Evolutionary conservation across 2,797 vertebrate genomes (phyloP), one percentile per base, ranked within the genome.

Genomic region (Hafferia zeledoni): DNA sequence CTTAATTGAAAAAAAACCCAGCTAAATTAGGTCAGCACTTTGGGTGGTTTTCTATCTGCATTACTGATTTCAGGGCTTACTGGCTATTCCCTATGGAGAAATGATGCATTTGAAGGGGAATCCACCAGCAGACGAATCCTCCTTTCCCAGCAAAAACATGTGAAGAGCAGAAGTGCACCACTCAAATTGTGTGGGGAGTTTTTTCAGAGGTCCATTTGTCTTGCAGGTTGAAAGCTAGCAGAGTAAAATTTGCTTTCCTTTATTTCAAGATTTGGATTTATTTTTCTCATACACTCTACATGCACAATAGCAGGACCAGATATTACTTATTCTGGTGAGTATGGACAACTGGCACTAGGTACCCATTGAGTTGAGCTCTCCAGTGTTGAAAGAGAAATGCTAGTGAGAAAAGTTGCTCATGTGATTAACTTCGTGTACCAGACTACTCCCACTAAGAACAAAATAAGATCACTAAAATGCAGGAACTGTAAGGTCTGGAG

Each of bases 1-100:
- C 31, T 84, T 84, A 90, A 90, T 10, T 84, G 83, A 89, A 94
- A 94, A 70, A 89, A 93, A 35, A 4, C 33, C 13, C n/a, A 63
- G 30, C 24, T 90, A 86, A 93, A 89, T 87, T 70, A 89, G 33
- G 76, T 67, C 44, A 82, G 20, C 67, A 79, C 49, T 27, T 79
- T 82, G 41, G 31, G 60, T 80, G 63, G 41, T 53, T 87, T 87
- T 37, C 27, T 84, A 41, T 43, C 37, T 81, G 16, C 50, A 53
- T 80, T 60, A 33, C 27, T 67, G 65, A 80, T 86, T 94, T 90
- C 59, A 64, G 49, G 43, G 44, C 25, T 85, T 70, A 14, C 43
- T 65, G 52, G 23, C 31, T 89, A 49, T 68, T 91, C 30, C 57
- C 13, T 7, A 8, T 11, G 71, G 49, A 85, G 28, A 94, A 87